Base-by-base conservation (phyloP, 1,140 invertebrate genomes). In the Apolygus lucorum region DNA sequence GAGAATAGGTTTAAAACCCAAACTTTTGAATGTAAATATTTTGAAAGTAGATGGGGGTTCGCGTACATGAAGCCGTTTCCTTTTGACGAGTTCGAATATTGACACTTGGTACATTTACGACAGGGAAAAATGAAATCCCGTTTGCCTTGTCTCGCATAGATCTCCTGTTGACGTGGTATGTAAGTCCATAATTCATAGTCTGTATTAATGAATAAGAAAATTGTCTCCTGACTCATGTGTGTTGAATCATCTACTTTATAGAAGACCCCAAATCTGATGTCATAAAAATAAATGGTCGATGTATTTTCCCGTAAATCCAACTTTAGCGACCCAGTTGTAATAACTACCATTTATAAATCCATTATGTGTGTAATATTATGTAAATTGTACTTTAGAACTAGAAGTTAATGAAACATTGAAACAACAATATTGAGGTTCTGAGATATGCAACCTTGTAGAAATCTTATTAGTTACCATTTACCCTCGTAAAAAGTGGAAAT, bases 1-100 rank as follows among this genome's bases (percentile, higher is more conserved):
- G 69, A 67, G 69, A 52, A 70, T 52, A 63, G 69, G 64, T 25
- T 67, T 29, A 29, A 52, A 65, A 34, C 63, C 34, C 22, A 22
- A 52, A 17, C 21, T 22, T 25, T 68, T 68, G 26, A 67, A 59
- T 67, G 69, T 67, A 67, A 67, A 67, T 67, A 70, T 67, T 67
- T 70, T 67, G 29, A 8, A 59, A 59, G 22, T 59, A 13, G 4
- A 21, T 59, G 54, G 2, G 54, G 42, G 27, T n/a, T n/a, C n/a
- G n/a, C n/a, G n/a, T n/a, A n/a, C n/a, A n/a, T n/a, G n/a, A n/a
- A n/a, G n/a, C n/a, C n/a, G n/a, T n/a, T n/a, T n/a, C n/a, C n/a
- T n/a, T n/a, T n/a, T n/a, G n/a, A n/a, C n/a, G n/a, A n/a, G n/a
- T 67, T 59, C 62, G 24, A 54, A 13, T 25, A 52, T 27, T 70